phyloP scores from a whole-genome alignment of 2,888 invertebrate genomes.

The Gymnocheta viridis region DNA sequence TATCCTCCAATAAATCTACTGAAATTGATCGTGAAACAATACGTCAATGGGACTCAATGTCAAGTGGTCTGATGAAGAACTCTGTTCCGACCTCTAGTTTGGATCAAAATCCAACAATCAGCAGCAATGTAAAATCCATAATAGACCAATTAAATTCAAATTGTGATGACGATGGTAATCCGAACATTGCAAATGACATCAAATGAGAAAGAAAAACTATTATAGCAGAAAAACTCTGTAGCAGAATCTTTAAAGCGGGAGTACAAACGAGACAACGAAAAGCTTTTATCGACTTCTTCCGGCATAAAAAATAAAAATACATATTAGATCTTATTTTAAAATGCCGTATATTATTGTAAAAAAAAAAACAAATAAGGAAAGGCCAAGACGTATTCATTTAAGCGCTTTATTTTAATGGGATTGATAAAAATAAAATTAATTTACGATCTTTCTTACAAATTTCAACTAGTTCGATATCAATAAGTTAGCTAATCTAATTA shows the following conservation, averaged over 20 bases:
- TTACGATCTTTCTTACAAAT: background rate
- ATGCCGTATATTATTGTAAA: background rate
- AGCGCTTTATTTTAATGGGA: too few species aligned
- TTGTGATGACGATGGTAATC: conserved; percentile 72
- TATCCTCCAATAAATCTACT: conserved; percentile 83
- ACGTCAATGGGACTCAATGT: conserved; percentile 94
- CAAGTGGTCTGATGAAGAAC: conserved; percentile 88
- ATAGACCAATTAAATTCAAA: conserved; percentile 76
- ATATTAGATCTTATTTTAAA: background rate
- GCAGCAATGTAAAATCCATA: conserved; percentile 75
- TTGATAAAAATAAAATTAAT: too few species aligned
- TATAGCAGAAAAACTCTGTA: conserved; percentile 32
- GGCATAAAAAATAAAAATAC: too few species aligned
- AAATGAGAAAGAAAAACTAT: conserved; percentile 13
- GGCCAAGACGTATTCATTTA: background rate
- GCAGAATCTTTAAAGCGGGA: conserved; percentile 23
- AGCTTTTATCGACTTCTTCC: conserved; percentile 18
- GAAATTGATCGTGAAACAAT: conserved; percentile 92
- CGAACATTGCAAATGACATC: conserved; percentile 29
- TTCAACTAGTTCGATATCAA: too few species aligned
- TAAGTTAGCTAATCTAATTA: too few species aligned
- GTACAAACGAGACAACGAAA: background rate
- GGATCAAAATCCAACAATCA: conserved; percentile 55
- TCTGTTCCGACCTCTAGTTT: conserved; percentile 61
- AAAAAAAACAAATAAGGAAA: too few species aligned